phyloP scores from a whole-genome alignment of 2,888 invertebrate species.

The Drosophila peninsularis region DNA sequence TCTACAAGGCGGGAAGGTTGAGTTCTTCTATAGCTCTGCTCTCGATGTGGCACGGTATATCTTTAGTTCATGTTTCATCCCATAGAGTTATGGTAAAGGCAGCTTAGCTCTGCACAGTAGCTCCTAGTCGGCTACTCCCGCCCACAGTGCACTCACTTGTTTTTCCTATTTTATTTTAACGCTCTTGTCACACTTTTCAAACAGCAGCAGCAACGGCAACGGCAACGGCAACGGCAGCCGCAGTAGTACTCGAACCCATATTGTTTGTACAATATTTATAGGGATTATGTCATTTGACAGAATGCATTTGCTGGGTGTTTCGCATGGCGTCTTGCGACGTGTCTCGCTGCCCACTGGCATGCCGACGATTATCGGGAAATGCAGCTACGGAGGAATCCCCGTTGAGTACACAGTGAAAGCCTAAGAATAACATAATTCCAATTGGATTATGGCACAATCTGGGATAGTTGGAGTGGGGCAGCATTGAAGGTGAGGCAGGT shows the following conservation, averaged over 20 bases:
- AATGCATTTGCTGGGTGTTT: slow-evolving; percentile 58
- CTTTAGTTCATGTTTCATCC: too few relatives aligned
- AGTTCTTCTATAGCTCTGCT: not conserved
- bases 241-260: slow-evolving; percentile 43
- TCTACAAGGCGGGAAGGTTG: not conserved
- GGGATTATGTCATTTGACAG: slow-evolving; percentile 70
- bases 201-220: slow-evolving; percentile 11
- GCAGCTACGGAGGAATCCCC: not conserved
- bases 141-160: not conserved
- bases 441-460: not conserved
- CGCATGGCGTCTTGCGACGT: slow-evolving; percentile 30
- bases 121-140: not conserved
- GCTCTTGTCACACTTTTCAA: slow-evolving; percentile 23
- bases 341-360: slow-evolving; percentile 6
- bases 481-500: not conserved
- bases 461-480: not conserved
- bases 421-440: not conserved
- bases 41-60: too few relatives aligned
- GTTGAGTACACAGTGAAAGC: not conserved
- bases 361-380: not conserved
- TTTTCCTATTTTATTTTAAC: slow-evolving; percentile 2
- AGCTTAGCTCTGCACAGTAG: not conserved
- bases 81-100: too few relatives aligned
- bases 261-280: slow-evolving; percentile 62
- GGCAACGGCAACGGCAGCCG: not conserved